These are phyloP conservation scores for Lutjanus campechanus DNA, from an alignment of 2,797 vertebrate genomes.

Conservation along the genomic window DNA sequence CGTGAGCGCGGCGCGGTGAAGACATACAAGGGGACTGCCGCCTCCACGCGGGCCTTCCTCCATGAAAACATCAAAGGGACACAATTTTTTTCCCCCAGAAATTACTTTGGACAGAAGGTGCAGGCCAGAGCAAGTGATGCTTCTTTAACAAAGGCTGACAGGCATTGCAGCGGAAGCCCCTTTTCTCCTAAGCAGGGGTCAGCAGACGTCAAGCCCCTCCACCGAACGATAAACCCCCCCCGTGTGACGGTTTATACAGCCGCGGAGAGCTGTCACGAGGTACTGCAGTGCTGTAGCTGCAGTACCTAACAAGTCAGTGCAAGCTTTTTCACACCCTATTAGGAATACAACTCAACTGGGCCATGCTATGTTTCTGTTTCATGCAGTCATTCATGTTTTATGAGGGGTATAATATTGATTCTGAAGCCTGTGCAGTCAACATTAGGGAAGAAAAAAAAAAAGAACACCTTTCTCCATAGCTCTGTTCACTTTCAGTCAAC, in stretches of 20 bases:
- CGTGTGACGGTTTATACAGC: conserved; percentile 49
- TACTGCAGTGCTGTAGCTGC: conserved; percentile 65
- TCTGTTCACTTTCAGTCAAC: conserved; percentile 39
- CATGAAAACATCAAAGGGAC: conserved; percentile 50
- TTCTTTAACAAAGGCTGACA: conserved; percentile 63
- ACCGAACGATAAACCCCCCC: conserved; percentile 53
- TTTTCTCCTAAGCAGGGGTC: conserved; percentile 56
- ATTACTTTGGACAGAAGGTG: conserved; percentile 45
- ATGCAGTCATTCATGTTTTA: conserved; percentile 81
- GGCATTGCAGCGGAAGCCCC: conserved; percentile 44
- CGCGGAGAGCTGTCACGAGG: conserved; percentile 60
- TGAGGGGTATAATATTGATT: conserved; percentile 82
- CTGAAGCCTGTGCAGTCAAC: conserved; percentile 59
- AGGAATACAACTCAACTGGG: conserved; percentile 78
- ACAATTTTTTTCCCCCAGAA: conserved; percentile 22
- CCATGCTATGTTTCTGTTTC: conserved; percentile 75
- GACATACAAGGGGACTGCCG: not conserved
- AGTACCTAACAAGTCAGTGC: conserved; percentile 64
- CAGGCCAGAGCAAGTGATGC: conserved; percentile 44
- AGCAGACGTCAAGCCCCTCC: conserved; percentile 50
- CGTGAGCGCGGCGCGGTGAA: not conserved
- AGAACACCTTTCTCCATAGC: conserved; percentile 17
- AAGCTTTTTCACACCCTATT: conserved; percentile 77
- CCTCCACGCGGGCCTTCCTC: conserved; percentile 13
- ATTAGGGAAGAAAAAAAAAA: conserved; percentile 24